Evolutionary conservation across 2,113 vertebrate species (phyloP).

Genomic region (Tangachromis dhanisi): DNA sequence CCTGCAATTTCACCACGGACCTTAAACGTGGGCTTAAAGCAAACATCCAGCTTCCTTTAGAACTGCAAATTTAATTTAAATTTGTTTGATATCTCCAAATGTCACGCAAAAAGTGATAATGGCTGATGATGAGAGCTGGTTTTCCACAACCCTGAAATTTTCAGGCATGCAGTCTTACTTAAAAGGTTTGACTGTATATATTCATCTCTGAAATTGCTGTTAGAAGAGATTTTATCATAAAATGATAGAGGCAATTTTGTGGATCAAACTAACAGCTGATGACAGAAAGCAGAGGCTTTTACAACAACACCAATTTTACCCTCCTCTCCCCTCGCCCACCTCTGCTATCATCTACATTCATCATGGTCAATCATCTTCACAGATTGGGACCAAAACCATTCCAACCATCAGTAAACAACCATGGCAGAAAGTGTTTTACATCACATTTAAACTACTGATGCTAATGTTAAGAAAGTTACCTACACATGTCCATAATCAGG

Average conservation of each 20-base stretch:
- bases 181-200: background rate
- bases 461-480: background rate
- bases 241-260: background rate
- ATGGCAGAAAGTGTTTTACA: background rate
- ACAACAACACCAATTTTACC: background rate
- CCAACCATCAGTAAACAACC: background rate
- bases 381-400: background rate
- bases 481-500: background rate
- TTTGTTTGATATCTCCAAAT: fast-evolving
- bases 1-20: background rate
- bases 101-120: background rate
- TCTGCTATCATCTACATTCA: background rate
- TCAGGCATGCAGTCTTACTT: background rate
- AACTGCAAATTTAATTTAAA: background rate
- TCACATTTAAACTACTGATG: background rate
- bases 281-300: background rate
- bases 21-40: background rate
- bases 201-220: background rate
- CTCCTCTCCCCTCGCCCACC: background rate
- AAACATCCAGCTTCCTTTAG: background rate
- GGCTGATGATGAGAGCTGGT: background rate
- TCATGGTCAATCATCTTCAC: background rate
- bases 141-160: background rate
- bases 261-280: background rate
- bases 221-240: background rate